These are phyloP conservation scores for Conger conger DNA, from an alignment of 2,113 vertebrate genomes.

Conservation along the genomic window DNA sequence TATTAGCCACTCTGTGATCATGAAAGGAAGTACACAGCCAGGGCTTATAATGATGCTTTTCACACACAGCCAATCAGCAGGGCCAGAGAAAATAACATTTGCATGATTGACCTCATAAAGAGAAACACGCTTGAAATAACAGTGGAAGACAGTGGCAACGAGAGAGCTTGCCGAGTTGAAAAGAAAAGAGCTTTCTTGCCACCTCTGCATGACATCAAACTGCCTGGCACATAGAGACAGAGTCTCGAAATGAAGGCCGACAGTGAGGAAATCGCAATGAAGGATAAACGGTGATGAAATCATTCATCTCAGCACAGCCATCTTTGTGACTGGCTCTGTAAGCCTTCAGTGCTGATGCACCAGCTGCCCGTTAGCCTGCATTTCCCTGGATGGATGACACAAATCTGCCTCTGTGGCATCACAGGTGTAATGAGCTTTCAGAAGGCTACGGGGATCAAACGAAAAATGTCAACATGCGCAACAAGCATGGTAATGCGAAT, in stretches of 20 bases:
- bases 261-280: too few species aligned
- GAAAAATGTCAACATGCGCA: not conserved
- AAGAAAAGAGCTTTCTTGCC: not conserved
- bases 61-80: not conserved
- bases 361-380: not conserved
- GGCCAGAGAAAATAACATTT: not conserved
- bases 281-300: not conserved
- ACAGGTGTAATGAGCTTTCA: not conserved
- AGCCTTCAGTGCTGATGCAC: not conserved
- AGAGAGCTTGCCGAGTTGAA: not conserved
- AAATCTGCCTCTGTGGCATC: conserved; percentile 1
- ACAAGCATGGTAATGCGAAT: not conserved
- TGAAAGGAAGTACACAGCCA: conserved; percentile 13
- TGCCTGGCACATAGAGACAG: not conserved
- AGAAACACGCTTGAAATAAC: conserved; percentile 3
- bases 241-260: not conserved
- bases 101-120: conserved; percentile 2
- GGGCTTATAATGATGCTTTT: conserved; percentile 15
- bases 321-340: not conserved
- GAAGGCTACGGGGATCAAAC: not conserved
- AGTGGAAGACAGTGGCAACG: not conserved
- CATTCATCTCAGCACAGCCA: not conserved
- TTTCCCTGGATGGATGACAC: not conserved
- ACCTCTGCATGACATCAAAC: not conserved
- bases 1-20: conserved; percentile 12